Conservation (phyloP, 1,140 invertebrate genomes). For the Nebria ingens region DNA sequence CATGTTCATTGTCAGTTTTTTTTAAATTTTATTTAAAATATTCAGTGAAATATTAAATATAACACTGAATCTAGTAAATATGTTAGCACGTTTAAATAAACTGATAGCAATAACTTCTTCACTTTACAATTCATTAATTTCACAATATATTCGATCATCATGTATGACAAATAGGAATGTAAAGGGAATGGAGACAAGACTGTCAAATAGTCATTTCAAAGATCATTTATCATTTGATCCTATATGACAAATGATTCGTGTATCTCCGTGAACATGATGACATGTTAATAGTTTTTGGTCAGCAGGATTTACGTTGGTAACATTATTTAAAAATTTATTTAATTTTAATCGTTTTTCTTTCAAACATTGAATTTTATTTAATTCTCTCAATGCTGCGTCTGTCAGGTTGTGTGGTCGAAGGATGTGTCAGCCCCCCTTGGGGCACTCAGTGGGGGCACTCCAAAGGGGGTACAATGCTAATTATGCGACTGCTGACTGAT, state of each 20-base stretch:
- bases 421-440: constrained; percentile 3
- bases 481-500: background rate
- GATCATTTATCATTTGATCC: constrained; percentile 2
- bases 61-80: too few relatives aligned
- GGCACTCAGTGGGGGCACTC: background rate
- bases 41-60: too few relatives aligned
- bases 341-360: background rate
- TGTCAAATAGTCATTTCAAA: background rate
- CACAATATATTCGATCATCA: background rate
- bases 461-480: background rate
- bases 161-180: constrained; percentile 6
- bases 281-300: background rate
- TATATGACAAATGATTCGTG: constrained; percentile 1
- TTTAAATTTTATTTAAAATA: too few relatives aligned
- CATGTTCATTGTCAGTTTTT: too few relatives aligned
- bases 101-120: too few relatives aligned
- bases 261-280: constrained; percentile 2
- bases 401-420: constrained; percentile 2
- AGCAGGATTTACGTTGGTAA: background rate
- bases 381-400: too few relatives aligned
- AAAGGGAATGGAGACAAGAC: background rate
- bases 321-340: background rate
- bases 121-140: background rate
- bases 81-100: too few relatives aligned
- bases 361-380: too few relatives aligned